Base-by-base conservation (phyloP, 2,113 vertebrate genomes). In the Chamaea fasciata region DNA sequence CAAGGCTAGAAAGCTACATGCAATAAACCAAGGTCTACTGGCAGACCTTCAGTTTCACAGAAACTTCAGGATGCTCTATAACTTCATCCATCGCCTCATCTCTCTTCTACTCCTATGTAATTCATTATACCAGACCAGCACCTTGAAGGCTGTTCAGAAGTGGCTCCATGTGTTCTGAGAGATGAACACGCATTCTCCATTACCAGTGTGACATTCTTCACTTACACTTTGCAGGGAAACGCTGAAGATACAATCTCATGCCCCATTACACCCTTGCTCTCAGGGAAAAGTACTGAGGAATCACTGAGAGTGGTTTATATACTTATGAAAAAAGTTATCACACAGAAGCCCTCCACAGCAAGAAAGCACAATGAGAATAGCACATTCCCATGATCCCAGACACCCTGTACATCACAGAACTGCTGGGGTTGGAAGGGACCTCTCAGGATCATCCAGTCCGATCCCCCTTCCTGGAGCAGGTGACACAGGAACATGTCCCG, bases 331-430 rank as follows among this genome's bases (percentile, higher is more conserved):
- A 42, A 56, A 70, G 68, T 56, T 53, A 62, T 1, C 22, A n/a
- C n/a, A 17, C 24, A 6, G 3, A 42, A 76, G 15, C 22, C 18
- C 41, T 52, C 11, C 47, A 53, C 56, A 65, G 64, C 46, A 53
- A 67, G 22, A 31, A 63, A 62, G 5, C 5, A 9, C 4, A 28
- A 35, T 0, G 11, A 60, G 17, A 71, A n/a, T 1, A 13, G 22
- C 12, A 5, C 15, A 6, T 31, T 49, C 49, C 65, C 39, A 49
- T 49, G 47, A 24, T 3, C n/a, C 57, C 52, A 31, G 9, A 35
- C 37, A 60, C 2, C 6, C 37, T 12, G n/a, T 4, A 20, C 15
- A 20, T 14, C 44, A 74, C 31, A 49, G 5, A 52, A 39, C 4
- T 28, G 11, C 20, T 21, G 30, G 46, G n/a, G 5, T 1, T 31